phyloP scores from a whole-genome alignment of 1,140 invertebrate genomes.

The Stratiolaelaps scimitus region DNA sequence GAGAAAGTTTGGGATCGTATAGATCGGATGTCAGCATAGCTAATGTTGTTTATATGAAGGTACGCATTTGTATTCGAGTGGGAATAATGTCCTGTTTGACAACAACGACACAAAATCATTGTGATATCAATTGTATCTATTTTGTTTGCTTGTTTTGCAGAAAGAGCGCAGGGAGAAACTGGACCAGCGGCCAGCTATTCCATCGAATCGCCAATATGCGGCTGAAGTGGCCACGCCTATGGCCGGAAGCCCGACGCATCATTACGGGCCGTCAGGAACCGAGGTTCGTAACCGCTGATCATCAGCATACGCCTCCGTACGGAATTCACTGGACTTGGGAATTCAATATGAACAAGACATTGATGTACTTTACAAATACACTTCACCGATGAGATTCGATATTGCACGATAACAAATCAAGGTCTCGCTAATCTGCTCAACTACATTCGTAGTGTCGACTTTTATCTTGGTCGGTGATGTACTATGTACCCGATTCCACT shows the following conservation, averaged over 20 bases:
- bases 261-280: background rate
- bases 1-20: no score
- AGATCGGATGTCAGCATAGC: no score
- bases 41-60: no score
- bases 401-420: slow-evolving; percentile 33
- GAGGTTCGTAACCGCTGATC: background rate
- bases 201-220: slow-evolving; percentile 23
- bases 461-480: no score
- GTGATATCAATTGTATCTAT: background rate
- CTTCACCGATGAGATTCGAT: slow-evolving; percentile 34
- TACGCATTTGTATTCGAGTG: no score
- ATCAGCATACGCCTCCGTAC: no score
- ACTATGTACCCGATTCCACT: no score
- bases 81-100: no score
- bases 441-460: no score
- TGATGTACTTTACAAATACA: slow-evolving; percentile 28
- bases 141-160: background rate
- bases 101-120: no score
- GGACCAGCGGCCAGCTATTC: background rate
- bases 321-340: background rate
- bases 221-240: slow-evolving; percentile 12
- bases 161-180: slow-evolving; percentile 17
- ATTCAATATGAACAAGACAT: background rate
- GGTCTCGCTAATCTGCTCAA: no score
- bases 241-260: slow-evolving; percentile 19